phyloP scores from a whole-genome alignment of 2,888 invertebrate genomes.

The Dugesia japonica region DNA sequence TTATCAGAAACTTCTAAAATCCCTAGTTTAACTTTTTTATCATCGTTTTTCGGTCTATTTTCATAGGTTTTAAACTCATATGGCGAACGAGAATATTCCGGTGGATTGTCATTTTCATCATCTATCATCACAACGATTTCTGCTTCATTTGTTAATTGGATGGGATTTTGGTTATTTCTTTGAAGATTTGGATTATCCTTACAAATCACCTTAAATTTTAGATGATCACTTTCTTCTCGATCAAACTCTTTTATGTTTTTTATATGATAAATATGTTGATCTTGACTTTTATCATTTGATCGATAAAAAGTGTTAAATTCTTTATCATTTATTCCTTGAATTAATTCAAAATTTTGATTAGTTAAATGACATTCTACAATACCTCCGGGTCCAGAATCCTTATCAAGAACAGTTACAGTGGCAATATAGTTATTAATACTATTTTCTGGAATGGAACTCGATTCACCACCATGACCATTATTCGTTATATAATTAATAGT shows the following conservation, averaged over 20 bases:
- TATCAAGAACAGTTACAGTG: neutral
- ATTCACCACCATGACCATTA: neutral
- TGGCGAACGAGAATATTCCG: neutral
- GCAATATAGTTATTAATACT: neutral
- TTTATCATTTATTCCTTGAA: slow-evolving; percentile 9
- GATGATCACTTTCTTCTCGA: neutral
- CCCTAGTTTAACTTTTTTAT: neutral
- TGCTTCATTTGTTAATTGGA: neutral
- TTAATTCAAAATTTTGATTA: neutral
- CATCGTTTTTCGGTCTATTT: neutral
- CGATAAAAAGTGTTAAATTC: neutral
- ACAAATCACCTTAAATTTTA: neutral
- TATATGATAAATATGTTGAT: neutral
- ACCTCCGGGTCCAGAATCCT: neutral
- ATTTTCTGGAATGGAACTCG: neutral
- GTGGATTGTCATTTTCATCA: neutral
- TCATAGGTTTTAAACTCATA: neutral
- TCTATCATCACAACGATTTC: neutral
- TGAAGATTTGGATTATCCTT: slow-evolving; percentile 1
- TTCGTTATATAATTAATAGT: neutral
- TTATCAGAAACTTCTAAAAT: neutral
- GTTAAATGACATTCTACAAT: neutral
- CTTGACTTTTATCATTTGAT: neutral
- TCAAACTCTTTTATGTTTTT: slow-evolving; percentile 9
- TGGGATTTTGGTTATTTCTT: neutral